phyloP scores from a whole-genome alignment of 1,140 invertebrate genomes.

The Tribolium madens region DNA sequence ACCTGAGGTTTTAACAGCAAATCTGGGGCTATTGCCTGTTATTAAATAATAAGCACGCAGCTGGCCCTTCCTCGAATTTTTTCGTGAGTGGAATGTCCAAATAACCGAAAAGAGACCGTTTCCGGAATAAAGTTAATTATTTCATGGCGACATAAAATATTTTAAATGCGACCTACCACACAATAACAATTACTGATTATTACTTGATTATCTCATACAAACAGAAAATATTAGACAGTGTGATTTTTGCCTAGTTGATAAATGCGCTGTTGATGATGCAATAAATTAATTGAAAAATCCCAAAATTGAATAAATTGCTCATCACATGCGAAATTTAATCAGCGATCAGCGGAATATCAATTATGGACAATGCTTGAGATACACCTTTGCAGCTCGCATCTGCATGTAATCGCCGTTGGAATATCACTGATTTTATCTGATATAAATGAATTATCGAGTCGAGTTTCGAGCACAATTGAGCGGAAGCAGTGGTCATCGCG shows the following conservation, averaged over 20 bases:
- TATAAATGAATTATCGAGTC: constrained; percentile 32
- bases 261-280: too few species aligned
- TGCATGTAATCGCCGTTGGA: constrained; percentile 32
- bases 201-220: too few species aligned
- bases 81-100: constrained; percentile 4
- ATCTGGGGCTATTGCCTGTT: constrained; percentile 26
- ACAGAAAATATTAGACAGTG: too few species aligned
- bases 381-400: constrained; percentile 23
- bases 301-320: too few species aligned
- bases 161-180: too few species aligned
- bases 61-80: constrained; percentile 5
- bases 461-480: constrained; percentile 26
- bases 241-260: too few species aligned
- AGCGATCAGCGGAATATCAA: constrained; percentile 13
- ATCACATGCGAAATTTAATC: constrained; percentile 20
- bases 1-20: constrained; percentile 19
- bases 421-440: constrained; percentile 22
- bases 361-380: neutral
- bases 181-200: too few species aligned
- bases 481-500: constrained; percentile 9
- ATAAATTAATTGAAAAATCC: too few species aligned
- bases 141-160: too few species aligned
- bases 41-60: constrained; percentile 33
- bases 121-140: neutral
- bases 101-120: neutral